Evolutionary conservation across 2,888 invertebrate genomes (phyloP).

Genomic region (Melanchra persicariae): DNA sequence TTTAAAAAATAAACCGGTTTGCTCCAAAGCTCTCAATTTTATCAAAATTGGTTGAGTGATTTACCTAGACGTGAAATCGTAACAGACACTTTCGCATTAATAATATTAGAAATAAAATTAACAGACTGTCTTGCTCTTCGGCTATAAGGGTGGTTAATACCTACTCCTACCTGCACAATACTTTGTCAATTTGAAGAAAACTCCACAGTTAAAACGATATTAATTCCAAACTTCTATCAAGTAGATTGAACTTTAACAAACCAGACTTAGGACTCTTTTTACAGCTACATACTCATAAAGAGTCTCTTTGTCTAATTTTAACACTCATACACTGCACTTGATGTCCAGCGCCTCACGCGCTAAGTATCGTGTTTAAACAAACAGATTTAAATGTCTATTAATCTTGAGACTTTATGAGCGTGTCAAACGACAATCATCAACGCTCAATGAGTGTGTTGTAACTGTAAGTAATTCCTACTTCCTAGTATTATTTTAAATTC

Average conservation of each 20-base stretch:
- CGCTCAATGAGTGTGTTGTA: conserved; percentile 11
- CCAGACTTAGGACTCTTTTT: conserved; percentile 1
- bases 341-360: conserved; percentile 6
- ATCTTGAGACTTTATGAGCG: conserved; percentile 45
- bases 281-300: neutral
- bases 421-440: conserved; percentile 28
- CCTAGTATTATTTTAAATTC: conserved; percentile 10
- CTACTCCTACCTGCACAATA: neutral
- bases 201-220: neutral
- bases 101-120: neutral
- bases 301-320: conserved; percentile 42
- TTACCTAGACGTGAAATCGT: neutral
- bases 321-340: conserved; percentile 18
- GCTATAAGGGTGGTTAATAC: neutral
- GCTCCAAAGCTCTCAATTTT: too few relatives aligned
- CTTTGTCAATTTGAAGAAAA: neutral
- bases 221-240: neutral
- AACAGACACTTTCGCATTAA: too few relatives aligned
- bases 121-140: neutral
- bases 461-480: conserved; percentile 1
- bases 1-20: too few relatives aligned
- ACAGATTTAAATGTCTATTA: conserved; percentile 46
- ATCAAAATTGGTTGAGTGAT: too few relatives aligned
- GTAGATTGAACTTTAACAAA: neutral
- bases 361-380: conserved; percentile 39